Evolutionary conservation across 1,140 invertebrate genomes (phyloP).

Genomic region (Papilio dardanus): DNA sequence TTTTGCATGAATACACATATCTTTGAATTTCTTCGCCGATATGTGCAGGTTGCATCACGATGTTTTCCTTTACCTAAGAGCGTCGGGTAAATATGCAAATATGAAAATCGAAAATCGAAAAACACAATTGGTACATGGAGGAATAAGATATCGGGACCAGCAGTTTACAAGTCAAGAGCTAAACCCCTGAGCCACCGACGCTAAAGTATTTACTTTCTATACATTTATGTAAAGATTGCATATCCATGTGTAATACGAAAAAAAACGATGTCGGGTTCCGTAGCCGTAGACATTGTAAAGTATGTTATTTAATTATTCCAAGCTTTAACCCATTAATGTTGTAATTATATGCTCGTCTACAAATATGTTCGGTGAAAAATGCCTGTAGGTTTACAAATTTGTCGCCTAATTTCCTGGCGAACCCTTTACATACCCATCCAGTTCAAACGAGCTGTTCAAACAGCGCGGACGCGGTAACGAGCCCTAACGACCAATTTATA

Average conservation of each 20-base stretch:
- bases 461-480: conserved; percentile 29
- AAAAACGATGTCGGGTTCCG: not conserved
- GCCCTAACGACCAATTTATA: conserved; percentile 38
- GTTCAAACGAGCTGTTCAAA: conserved; percentile 22
- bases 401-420: not conserved
- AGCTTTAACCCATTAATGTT: no score
- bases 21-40: no score
- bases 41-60: no score
- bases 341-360: not conserved
- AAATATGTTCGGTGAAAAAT: not conserved
- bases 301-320: no score
- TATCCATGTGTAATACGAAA: not conserved
- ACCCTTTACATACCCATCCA: conserved; percentile 11
- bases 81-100: no score
- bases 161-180: no score
- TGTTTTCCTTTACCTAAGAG: no score
- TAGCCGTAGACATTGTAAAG: not conserved
- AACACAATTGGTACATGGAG: no score
- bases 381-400: not conserved
- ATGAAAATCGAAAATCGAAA: no score
- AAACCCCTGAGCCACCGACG: no score
- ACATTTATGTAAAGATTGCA: not conserved
- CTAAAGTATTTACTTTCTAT: not conserved
- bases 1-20: no score
- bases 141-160: no score